Evolutionary conservation across 2,888 invertebrate species (phyloP), one percentile per base, ranked within the genome.

Genomic region (Leptopterna dolabrata): DNA sequence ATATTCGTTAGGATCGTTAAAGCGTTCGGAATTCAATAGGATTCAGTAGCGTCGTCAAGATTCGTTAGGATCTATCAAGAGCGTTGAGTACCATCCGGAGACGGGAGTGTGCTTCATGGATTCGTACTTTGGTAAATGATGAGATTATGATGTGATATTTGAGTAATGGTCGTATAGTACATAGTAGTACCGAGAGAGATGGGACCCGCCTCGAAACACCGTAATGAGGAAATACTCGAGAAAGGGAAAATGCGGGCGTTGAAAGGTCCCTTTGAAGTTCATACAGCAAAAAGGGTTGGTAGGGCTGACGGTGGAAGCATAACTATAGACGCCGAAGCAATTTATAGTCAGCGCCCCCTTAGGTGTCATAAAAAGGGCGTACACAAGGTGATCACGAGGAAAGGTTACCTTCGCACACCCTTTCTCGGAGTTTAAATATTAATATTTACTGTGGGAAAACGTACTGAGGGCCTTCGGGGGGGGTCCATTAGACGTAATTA

Each of bases 401-500:
- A 85, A 85, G 85, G 85, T 85, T 85, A 85, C 85, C 30, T 45
- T 43, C 29, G 24, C 83, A 55, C 51, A 82, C 71, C 83, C 83
- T 43, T 85, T 45, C 45, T 73, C 85, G 3, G 63, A 63, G 85
- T 76, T 85, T 85, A 76, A 85, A 85, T 85, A 85, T 85, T 85
- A 85, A 85, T 85, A 73, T 85, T 85, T 85, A 73, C 85, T 73
- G 85, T 85, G 73, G 76, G 81, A 81, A 63, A 47, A 85, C 36
- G 36, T 47, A 45, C 41, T 36, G 70, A 36, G 36, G 84, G 45
- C 9, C 24, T 19, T 16, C n/a, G 51, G 84, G 45, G 27, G 45
- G 29, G 47, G 73, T 85, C 85, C 85, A 85, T 85, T 85, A 85
- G 76, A 45, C 76, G 85, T 85, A 85, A 85, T 85, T 85, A 85